Conservation (phyloP, 2,888 invertebrate species). For the Microchrysa polita region DNA sequence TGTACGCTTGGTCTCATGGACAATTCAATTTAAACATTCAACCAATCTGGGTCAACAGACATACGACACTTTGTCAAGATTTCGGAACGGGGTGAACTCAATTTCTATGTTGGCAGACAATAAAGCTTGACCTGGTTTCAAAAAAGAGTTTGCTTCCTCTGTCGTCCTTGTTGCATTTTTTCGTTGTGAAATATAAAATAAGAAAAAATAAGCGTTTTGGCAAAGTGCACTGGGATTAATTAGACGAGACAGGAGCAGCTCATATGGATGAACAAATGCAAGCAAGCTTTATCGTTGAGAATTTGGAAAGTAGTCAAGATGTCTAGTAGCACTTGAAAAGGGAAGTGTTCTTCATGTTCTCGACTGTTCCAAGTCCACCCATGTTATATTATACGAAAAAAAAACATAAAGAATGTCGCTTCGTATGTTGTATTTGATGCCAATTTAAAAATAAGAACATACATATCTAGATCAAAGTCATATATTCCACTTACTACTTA, state of each 20-base stretch:
- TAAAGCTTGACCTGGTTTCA: conserved; percentile 31
- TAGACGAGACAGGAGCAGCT: conserved; percentile 22
- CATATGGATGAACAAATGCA: conserved; percentile 22
- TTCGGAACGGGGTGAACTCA: conserved; percentile 23
- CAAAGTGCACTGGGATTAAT: conserved; percentile 39
- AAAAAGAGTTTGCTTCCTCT: conserved; percentile 5
- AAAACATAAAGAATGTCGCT: too few species aligned
- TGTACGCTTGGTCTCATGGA: conserved; percentile 18
- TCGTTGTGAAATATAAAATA: too few species aligned
- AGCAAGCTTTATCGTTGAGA: conserved; percentile 11
- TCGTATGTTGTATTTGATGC: too few species aligned
- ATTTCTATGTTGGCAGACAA: conserved; percentile 42
- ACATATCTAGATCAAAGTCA: too few species aligned
- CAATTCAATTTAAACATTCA: conserved; percentile 24
- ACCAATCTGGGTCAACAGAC: conserved; percentile 36
- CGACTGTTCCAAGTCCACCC: too few species aligned
- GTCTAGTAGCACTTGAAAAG: background rate
- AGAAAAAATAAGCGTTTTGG: conserved; percentile 32
- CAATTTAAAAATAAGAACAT: too few species aligned
- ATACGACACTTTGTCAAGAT: conserved; percentile 1
- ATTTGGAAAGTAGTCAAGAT: conserved; percentile 1
- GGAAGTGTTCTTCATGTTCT: too few species aligned
- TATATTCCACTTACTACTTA: too few species aligned
- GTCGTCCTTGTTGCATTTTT: background rate
- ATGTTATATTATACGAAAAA: too few species aligned